Conservation (phyloP, 2,888 invertebrate species). For the Pachycephus smyrnensis region DNA sequence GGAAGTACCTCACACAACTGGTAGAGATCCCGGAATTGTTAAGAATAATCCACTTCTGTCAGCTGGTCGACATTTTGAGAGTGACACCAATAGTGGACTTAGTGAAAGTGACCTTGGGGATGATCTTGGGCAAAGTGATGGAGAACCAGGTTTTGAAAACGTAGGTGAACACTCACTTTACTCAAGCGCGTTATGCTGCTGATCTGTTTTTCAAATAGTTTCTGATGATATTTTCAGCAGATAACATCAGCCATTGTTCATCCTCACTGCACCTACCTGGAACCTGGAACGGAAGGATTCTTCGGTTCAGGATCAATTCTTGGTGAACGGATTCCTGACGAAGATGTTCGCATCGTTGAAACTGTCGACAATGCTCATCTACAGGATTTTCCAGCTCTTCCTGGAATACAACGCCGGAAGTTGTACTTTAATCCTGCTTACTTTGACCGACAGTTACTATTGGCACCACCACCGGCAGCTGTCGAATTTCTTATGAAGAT, state of each 20-base stretch:
- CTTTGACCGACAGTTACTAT: constrained; percentile 87
- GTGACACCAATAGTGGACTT: constrained; percentile 49
- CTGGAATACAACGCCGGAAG: constrained; percentile 80
- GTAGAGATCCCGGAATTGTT: constrained; percentile 74
- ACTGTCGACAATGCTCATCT: constrained; percentile 73
- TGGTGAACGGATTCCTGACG: constrained; percentile 81
- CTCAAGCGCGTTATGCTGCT: constrained; percentile 56
- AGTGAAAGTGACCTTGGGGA: constrained; percentile 58
- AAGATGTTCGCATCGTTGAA: constrained; percentile 87
- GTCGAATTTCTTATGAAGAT: constrained; percentile 90
- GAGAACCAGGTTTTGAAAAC: constrained; percentile 56
- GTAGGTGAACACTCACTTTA: constrained; percentile 35
- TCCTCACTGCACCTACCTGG: constrained; percentile 66
- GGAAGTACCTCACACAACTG: constrained; percentile 60
- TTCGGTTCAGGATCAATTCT: constrained; percentile 53
- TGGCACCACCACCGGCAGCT: constrained; percentile 90
- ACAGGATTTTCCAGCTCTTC: constrained; percentile 58
- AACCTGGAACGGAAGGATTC: constrained; percentile 61
- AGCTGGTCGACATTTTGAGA: constrained; percentile 73
- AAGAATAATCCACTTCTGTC: constrained; percentile 82
- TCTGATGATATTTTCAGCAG: constrained; percentile 53
- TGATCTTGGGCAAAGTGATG: constrained; percentile 52
- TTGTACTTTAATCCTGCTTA: constrained; percentile 92
- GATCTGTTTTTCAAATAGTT: constrained; percentile 24
- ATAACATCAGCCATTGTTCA: constrained; percentile 81